phyloP scores from a whole-genome alignment of 2,888 invertebrate species.

The Eupithecia insigniata region DNA sequence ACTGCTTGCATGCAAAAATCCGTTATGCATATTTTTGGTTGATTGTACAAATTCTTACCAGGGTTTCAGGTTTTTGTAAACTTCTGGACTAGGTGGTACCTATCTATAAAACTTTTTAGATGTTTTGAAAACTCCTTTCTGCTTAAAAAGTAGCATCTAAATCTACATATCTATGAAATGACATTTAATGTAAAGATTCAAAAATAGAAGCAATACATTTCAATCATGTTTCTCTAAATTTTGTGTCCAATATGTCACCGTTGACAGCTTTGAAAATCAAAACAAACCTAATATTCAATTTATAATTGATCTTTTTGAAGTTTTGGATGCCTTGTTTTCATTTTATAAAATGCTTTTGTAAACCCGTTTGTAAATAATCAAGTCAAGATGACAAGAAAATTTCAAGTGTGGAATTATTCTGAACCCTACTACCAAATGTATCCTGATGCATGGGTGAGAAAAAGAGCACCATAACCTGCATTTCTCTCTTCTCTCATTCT shows the following conservation, averaged over 20 bases:
- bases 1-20: background rate
- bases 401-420: slow-evolving; percentile 83
- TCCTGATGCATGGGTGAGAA: slow-evolving; percentile 74
- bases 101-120: background rate
- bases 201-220: slow-evolving; percentile 49
- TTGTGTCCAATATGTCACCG: slow-evolving; percentile 72
- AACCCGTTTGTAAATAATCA: slow-evolving; percentile 55
- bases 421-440: slow-evolving; percentile 82
- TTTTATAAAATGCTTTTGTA: slow-evolving; percentile 71
- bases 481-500: background rate
- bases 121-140: slow-evolving; percentile 6
- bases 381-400: slow-evolving; percentile 79
- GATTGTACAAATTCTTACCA: background rate
- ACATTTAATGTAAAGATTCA: slow-evolving; percentile 28
- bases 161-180: slow-evolving; percentile 19
- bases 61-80: background rate
- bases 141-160: slow-evolving; percentile 13
- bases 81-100: background rate
- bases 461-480: background rate
- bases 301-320: slow-evolving; percentile 62
- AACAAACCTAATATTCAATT: slow-evolving; percentile 65
- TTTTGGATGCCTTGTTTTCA: slow-evolving; percentile 62
- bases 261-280: slow-evolving; percentile 76
- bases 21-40: background rate
- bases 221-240: slow-evolving; percentile 58